A percentile compares a stretch with the other conserved stretches of the same genome.
Conservation (phyloP, 2,797 vertebrate species). For the Mormyrops boulengeri region DNA sequence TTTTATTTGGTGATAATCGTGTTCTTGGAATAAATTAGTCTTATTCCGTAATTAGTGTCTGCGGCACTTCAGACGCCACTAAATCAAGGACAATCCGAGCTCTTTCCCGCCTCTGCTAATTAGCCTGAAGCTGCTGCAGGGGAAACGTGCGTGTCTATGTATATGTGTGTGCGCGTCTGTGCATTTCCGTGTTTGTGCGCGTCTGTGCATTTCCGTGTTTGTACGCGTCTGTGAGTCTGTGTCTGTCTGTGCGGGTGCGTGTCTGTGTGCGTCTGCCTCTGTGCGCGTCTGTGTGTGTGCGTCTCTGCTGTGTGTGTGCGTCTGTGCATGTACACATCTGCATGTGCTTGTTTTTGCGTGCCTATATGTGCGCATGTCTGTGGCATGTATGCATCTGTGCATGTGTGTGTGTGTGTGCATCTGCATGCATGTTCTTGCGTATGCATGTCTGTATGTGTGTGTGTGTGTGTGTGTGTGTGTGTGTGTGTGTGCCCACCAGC, state of each 20-base stretch:
- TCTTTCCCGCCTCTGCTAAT: conserved; percentile 10
- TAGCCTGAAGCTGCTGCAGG: background rate
- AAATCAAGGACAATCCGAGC: conserved; percentile 23
- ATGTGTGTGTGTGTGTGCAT: background rate
- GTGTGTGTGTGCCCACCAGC: background rate
- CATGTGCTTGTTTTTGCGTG: background rate
- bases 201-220: background rate
- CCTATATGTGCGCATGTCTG: background rate
- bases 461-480: background rate
- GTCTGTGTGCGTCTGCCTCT: background rate
- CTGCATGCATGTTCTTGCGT: too few relatives aligned
- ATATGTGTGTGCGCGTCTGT: background rate
- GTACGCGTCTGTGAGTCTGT: background rate
- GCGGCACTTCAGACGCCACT: conserved; percentile 23
- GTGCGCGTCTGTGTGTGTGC: background rate
- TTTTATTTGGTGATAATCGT: conserved; percentile 21
- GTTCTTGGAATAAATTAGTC: conserved; percentile 18
- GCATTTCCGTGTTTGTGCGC: background rate
- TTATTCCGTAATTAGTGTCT: conserved; percentile 24
- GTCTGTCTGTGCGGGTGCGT: too few relatives aligned
- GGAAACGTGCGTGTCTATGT: background rate
- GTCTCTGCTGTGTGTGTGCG: background rate
- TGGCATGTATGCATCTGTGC: background rate
- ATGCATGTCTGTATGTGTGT: too few relatives aligned
- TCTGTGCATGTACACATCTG: background rate